A percentile compares a stretch with the other conserved stretches of the same genome.
Conservation (phyloP, 1,140 invertebrate species). For the Bombus pascuorum region DNA sequence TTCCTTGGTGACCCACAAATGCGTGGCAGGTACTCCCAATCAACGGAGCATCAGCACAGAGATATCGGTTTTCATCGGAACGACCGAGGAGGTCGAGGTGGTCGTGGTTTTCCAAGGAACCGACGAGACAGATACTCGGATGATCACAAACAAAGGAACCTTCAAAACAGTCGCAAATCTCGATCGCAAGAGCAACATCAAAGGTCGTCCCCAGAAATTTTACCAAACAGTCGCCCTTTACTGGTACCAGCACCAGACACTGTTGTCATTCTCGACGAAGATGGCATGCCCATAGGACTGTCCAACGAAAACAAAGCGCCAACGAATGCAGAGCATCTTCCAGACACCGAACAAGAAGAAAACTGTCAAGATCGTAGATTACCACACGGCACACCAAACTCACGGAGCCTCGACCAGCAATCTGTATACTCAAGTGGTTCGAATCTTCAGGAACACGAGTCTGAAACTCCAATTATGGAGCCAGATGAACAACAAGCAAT, state of each 20-base stretch:
- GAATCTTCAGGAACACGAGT: conserved; percentile 38
- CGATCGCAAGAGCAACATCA: conserved; percentile 49
- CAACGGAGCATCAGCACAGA: conserved; percentile 70
- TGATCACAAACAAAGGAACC: conserved; percentile 70
- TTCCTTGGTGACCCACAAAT: conserved; percentile 67
- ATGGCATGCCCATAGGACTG: conserved; percentile 67
- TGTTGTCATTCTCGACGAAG: conserved; percentile 69
- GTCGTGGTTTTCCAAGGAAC: conserved; percentile 69
- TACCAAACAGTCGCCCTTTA: conserved; percentile 52
- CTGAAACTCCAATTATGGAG: background rate
- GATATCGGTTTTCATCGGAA: conserved; percentile 73
- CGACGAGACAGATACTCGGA: conserved; percentile 72
- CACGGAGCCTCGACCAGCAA: conserved; percentile 38
- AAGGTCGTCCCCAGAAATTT: conserved; percentile 51
- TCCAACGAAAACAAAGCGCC: conserved; percentile 52
- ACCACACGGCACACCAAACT: conserved; percentile 27
- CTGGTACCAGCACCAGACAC: conserved; percentile 68
- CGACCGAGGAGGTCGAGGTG: conserved; percentile 67
- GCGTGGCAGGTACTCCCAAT: conserved; percentile 68
- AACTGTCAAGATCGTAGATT: conserved; percentile 24
- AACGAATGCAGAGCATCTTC: background rate
- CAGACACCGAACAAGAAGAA: conserved; percentile 38
- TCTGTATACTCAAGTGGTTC: background rate
- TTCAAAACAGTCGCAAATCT: conserved; percentile 67
- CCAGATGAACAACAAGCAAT: conserved; percentile 35